Evolutionary conservation across 1,140 invertebrate species (phyloP), one percentile per base, ranked within the genome.

Genomic region (Papilio xuthus): DNA sequence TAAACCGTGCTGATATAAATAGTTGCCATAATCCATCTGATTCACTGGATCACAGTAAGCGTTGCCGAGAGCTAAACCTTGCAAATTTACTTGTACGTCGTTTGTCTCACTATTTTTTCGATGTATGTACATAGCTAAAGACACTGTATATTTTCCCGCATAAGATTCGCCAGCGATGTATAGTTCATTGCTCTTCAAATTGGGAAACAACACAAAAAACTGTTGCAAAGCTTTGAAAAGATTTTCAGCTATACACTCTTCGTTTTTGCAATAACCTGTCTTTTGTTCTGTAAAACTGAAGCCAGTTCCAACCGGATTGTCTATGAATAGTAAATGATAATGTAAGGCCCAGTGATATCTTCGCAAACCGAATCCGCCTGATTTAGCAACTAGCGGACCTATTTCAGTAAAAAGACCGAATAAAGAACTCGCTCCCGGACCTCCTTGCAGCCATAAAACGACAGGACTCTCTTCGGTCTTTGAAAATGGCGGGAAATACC

Each of bases 161-260:
- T 98, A 98, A 4, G 97, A 98, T 93, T 98, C 97, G 15, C 97
- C 97, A 73, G 96, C 95, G 1, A 98, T 95, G 88, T 95, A 97
- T 82, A 97, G 97, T 13, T 96, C 94, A 91, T 96, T 97, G 0
- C 87, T 83, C 83, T 94, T 94, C n/a, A 96, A 90, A 69, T 96
- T 90, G 1, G 96, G 96, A 85, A 97, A 97, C 15, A 97, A 79
- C 37, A 93, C 90, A 83, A 97, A 97, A 84, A 97, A 97, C 85
- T 97, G 97, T 7, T 94, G 83, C 18, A 97, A 79, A 18, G 94
- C 95, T 26, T 83, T 90, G 79, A 96, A 95, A 1, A 97, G 82
- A 85, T 96, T 95, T 70, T 91, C 82, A 1, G 95, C 96, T 8
- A 97, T 93, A 85, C 95, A 91, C 12, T 94, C 93, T 92, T 97